phyloP scores from a whole-genome alignment of 2,797 vertebrate genomes.

The Pseudochirops corinnae region DNA sequence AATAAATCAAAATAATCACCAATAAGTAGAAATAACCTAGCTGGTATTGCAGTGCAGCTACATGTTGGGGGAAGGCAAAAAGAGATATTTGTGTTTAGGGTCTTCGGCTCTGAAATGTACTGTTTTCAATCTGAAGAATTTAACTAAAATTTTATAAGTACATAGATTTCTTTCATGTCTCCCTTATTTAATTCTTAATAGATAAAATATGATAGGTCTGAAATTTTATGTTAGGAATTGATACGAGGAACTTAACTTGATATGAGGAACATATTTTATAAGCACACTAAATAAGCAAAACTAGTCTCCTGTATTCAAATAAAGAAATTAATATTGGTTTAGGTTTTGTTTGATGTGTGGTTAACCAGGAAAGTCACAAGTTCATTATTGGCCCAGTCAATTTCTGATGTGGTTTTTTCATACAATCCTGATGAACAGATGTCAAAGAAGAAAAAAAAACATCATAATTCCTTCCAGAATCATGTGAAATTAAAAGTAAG shows the following conservation, averaged over 20 bases:
- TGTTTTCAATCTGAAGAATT: constrained; percentile 24
- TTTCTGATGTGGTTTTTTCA: constrained; percentile 1
- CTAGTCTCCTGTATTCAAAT: constrained; percentile 37
- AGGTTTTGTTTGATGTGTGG: constrained; percentile 21
- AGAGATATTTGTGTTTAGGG: not conserved
- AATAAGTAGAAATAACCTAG: not conserved
- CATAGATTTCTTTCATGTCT: not conserved
- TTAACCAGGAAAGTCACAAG: constrained; percentile 42
- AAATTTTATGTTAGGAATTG: constrained; percentile 23
- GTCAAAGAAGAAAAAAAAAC: constrained; percentile 41
- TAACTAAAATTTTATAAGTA: constrained; percentile 34
- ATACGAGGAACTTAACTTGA: constrained; percentile 15
- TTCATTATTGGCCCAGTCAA: not conserved
- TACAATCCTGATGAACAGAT: constrained; percentile 46
- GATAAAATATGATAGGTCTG: not conserved
- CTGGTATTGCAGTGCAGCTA: not conserved
- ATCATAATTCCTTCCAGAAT: constrained; percentile 49
- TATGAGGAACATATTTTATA: constrained; percentile 19
- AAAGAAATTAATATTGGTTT: constrained; percentile 28
- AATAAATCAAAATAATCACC: not conserved
- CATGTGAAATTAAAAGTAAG: constrained; percentile 66
- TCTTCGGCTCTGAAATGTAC: not conserved
- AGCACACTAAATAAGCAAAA: constrained; percentile 14
- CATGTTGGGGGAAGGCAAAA: not conserved
- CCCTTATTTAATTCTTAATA: constrained; percentile 6